phyloP scores from a whole-genome alignment of 1,140 invertebrate species.

The Patella vulgata region DNA sequence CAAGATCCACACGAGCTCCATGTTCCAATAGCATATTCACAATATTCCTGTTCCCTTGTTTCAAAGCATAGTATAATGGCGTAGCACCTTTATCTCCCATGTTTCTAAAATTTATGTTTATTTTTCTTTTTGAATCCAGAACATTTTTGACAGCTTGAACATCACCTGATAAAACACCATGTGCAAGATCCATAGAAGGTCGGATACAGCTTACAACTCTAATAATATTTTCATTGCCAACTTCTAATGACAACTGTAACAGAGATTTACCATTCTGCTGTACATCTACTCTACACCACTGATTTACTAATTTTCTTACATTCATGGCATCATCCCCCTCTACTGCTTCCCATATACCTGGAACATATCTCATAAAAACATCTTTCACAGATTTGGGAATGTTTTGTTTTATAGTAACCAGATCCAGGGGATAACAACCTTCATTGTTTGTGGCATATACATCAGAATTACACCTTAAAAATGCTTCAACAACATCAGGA shows the following conservation, averaged over 20 bases:
- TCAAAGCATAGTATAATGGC: slow-evolving; percentile 48
- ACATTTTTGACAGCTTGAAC: slow-evolving; percentile 30
- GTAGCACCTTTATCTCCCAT: slow-evolving; percentile 48
- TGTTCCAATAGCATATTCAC: slow-evolving; percentile 41
- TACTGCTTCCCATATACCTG: slow-evolving; percentile 54
- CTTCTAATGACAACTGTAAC: slow-evolving; percentile 44
- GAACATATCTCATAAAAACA: slow-evolving; percentile 40
- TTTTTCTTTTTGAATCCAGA: slow-evolving; percentile 30
- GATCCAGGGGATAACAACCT: slow-evolving; percentile 32
- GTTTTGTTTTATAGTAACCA: slow-evolving; percentile 15
- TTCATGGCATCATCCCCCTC: slow-evolving; percentile 48
- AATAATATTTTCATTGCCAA: slow-evolving; percentile 49
- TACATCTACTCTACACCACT: slow-evolving; percentile 50
- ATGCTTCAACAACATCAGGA: slow-evolving; percentile 44
- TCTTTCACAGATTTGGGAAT: slow-evolving; percentile 22
- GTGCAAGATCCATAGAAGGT: slow-evolving; percentile 55
- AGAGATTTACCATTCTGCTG: slow-evolving; percentile 47
- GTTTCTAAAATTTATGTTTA: slow-evolving; percentile 54
- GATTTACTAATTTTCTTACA: slow-evolving; percentile 48
- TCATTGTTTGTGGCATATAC: slow-evolving; percentile 43
- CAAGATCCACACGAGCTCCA: slow-evolving; percentile 43
- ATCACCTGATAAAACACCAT: slow-evolving; percentile 48
- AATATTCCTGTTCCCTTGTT: slow-evolving; percentile 36
- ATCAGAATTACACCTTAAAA: slow-evolving; percentile 49
- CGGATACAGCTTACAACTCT: slow-evolving; percentile 48